Evolutionary conservation across 1,140 invertebrate genomes (phyloP).

Genomic region (Eubasilissa regina): DNA sequence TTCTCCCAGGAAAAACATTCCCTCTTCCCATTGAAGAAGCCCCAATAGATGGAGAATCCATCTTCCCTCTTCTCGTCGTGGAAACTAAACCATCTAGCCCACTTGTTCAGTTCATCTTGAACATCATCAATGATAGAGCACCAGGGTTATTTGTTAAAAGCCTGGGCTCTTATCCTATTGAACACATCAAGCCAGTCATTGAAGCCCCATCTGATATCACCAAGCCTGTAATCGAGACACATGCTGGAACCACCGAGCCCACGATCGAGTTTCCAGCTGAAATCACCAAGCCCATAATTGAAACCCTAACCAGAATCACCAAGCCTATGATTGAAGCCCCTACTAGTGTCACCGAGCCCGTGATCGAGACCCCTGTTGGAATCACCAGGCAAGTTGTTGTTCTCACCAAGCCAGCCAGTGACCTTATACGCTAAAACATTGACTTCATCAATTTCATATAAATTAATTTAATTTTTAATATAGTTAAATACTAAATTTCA

Average conservation of each 20-base stretch:
- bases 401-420: neutral
- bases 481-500: neutral
- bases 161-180: neutral
- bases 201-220: constrained; percentile 4
- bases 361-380: neutral
- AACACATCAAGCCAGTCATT: neutral
- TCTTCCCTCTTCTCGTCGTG: neutral
- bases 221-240: neutral
- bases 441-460: neutral
- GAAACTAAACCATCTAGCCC: neutral
- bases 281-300: neutral
- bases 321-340: neutral
- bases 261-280: neutral
- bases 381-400: neutral
- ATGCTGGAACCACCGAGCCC: neutral
- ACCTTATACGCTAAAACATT: neutral
- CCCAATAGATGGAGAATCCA: no score
- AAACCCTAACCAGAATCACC: neutral
- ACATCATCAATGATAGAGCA: constrained; percentile 11
- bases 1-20: neutral
- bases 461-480: no score
- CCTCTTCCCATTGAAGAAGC: neutral
- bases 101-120: constrained; percentile 20
- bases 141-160: neutral
- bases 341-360: no score